Percentiles rank a stretch among this genome's conserved stretches.
Evolutionary conservation across 2,888 invertebrate species (phyloP).

Genomic region (Rhagonycha lutea): DNA sequence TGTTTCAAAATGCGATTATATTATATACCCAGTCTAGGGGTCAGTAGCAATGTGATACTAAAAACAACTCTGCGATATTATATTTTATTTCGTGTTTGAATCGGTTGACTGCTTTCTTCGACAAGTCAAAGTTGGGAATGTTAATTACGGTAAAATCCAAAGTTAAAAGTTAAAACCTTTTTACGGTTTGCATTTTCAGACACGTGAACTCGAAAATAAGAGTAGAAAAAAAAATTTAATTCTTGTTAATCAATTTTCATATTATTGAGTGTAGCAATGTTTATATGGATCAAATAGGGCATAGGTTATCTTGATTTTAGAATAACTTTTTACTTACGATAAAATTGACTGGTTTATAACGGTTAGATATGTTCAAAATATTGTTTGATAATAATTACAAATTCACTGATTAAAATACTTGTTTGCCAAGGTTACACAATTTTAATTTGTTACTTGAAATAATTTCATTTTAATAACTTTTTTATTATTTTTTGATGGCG

Average conservation of each 20-base stretch:
- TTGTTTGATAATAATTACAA: too few relatives aligned
- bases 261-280: not conserved
- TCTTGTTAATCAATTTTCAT: not conserved
- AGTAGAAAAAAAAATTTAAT: not conserved
- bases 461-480: not conserved
- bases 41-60: too few relatives aligned
- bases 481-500: too few relatives aligned
- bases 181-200: not conserved
- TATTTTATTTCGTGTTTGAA: not conserved
- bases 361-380: not conserved
- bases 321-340: not conserved
- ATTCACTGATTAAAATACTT: too few relatives aligned
- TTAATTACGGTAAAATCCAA: not conserved
- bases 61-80: not conserved
- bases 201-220: not conserved
- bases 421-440: too few relatives aligned
- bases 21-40: not conserved
- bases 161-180: not conserved
- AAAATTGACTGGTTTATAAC: not conserved
- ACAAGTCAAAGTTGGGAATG: not conserved
- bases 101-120: not conserved
- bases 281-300: not conserved
- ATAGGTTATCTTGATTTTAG: not conserved
- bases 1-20: not conserved
- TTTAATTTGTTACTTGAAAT: not conserved